These are phyloP conservation scores for Drosophila melanogaster DNA, from an alignment of 1,140 invertebrate genomes.

Conservation along the genomic window DNA sequence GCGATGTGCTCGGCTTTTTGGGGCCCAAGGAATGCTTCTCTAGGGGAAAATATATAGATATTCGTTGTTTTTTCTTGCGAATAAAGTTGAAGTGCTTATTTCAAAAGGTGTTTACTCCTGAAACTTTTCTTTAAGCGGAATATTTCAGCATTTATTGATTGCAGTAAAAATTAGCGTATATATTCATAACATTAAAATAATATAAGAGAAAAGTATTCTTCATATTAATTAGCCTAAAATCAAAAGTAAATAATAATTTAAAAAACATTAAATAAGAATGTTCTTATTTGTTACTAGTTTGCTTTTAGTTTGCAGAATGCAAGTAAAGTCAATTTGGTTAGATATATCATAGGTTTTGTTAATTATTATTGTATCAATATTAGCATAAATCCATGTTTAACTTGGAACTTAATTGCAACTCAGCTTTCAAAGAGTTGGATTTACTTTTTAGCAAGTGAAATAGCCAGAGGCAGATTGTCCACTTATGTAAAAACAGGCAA, in stretches of 20 bases:
- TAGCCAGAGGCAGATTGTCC: background rate
- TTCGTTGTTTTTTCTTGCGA: constrained; percentile 3
- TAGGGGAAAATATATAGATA: background rate
- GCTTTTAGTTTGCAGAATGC: no score
- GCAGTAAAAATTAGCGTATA: no score
- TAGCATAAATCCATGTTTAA: constrained; percentile 2
- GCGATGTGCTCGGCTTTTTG: constrained; percentile 67
- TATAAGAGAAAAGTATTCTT: no score
- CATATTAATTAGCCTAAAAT: no score
- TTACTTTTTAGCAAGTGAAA: constrained; percentile 1
- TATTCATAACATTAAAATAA: no score
- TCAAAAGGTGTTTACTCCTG: background rate
- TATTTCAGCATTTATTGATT: no score
- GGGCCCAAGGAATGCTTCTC: constrained; percentile 26
- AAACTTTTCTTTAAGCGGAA: background rate
- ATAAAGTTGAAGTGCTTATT: background rate
- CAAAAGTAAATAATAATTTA: no score
- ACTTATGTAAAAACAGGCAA: background rate
- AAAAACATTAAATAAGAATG: no score
- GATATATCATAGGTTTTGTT: background rate
- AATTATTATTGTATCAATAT: background rate
- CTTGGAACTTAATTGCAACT: constrained; percentile 13
- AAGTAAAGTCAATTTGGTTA: no score
- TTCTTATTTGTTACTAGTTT: no score
- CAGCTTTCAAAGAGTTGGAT: background rate